These are phyloP conservation scores for Dusona sp. DNA, from an alignment of 2,888 invertebrate species.

Conservation along the genomic window DNA sequence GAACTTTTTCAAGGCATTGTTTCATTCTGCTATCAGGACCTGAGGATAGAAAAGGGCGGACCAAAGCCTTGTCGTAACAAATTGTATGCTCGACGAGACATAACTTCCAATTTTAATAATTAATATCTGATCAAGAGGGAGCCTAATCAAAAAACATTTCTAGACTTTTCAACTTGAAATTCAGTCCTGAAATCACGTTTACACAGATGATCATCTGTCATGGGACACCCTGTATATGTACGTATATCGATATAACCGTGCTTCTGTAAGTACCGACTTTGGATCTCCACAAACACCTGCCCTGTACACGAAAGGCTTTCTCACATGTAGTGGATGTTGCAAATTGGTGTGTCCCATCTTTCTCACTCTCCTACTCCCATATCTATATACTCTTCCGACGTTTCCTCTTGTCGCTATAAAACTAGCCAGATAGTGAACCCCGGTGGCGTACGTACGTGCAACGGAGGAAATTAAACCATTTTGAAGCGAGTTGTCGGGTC, in stretches of 20 bases:
- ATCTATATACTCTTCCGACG: constrained; percentile 7
- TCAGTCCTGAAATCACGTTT: neutral
- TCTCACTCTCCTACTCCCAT: constrained; percentile 8
- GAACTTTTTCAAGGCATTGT: too few species aligned
- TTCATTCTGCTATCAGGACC: too few species aligned
- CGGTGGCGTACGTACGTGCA: constrained; percentile 64
- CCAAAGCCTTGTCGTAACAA: too few species aligned
- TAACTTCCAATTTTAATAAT: too few species aligned
- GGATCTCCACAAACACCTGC: constrained; percentile 20
- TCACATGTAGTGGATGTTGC: neutral
- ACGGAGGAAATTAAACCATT: constrained; percentile 76
- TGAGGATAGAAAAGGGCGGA: too few species aligned
- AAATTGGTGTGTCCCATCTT: neutral
- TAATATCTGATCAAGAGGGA: neutral
- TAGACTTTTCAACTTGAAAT: neutral
- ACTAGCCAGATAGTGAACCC: constrained; percentile 63
- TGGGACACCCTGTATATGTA: constrained; percentile 14
- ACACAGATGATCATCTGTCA: neutral
- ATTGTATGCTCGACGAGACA: too few species aligned
- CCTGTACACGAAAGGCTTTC: constrained; percentile 63
- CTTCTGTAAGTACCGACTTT: constrained; percentile 24
- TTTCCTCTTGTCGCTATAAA: constrained; percentile 56
- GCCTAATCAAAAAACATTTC: neutral
- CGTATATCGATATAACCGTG: constrained; percentile 21
- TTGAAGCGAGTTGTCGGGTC: constrained; percentile 69